These are phyloP conservation scores for Agrochola lota DNA, from an alignment of 2,888 invertebrate species.

Conservation along the genomic window DNA sequence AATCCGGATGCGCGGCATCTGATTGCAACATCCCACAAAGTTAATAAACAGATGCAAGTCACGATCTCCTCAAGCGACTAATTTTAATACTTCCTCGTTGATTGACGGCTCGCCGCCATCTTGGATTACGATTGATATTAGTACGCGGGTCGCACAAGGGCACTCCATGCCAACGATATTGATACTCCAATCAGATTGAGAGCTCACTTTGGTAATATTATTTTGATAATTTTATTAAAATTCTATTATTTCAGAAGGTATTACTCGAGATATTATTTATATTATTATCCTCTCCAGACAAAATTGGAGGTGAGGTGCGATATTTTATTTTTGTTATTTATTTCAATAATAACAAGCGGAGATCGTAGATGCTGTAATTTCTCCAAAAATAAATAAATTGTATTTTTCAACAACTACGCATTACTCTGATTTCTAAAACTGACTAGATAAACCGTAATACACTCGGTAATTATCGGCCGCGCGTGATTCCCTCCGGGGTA, in stretches of 20 bases:
- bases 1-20: constrained; percentile 39
- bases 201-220: constrained; percentile 29
- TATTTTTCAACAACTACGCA: neutral
- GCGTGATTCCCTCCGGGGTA: neutral
- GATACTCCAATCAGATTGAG: constrained; percentile 49
- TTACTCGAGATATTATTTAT: constrained; percentile 7
- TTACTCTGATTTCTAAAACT: neutral
- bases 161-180: constrained; percentile 48
- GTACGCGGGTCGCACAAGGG: constrained; percentile 1
- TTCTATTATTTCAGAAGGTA: constrained; percentile 25
- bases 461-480: neutral
- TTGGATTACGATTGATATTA: constrained; percentile 50
- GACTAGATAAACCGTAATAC: no score
- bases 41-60: constrained; percentile 59
- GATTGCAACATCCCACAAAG: constrained; percentile 41
- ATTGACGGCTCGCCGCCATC: constrained; percentile 61
- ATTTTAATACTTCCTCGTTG: constrained; percentile 67
- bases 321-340: neutral
- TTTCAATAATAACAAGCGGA: neutral
- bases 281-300: neutral
- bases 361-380: neutral
- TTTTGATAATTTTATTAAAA: constrained; percentile 43
- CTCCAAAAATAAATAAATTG: neutral
- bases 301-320: neutral
- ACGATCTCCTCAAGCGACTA: constrained; percentile 49